phyloP scores from a whole-genome alignment of 2,797 vertebrate genomes.

The Luscinia luscinia region DNA sequence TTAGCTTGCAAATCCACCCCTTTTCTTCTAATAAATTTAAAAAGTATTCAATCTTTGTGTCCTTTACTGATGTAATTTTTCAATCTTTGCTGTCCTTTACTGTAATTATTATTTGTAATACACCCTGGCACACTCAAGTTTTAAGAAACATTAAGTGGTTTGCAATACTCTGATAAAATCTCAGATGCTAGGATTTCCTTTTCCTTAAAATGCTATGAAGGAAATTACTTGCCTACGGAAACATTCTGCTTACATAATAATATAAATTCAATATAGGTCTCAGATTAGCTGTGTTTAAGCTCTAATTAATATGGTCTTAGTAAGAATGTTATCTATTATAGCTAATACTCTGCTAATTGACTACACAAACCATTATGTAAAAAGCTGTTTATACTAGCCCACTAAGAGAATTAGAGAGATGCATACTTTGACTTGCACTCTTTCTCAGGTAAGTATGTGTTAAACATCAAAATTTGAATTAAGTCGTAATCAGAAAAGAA shows the following conservation, averaged over 20 bases:
- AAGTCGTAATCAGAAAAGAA: not conserved
- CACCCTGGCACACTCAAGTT: not conserved
- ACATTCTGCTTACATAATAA: slow-evolving; percentile 30
- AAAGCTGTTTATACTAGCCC: slow-evolving; percentile 56
- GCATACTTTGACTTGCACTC: not conserved
- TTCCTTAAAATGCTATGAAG: not conserved
- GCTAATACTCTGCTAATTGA: slow-evolving; percentile 60
- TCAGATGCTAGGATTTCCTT: not conserved
- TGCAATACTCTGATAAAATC: not conserved
- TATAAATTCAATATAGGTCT: slow-evolving; percentile 46
- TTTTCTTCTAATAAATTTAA: not conserved
- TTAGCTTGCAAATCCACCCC: not conserved
- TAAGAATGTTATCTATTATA: slow-evolving; percentile 56
- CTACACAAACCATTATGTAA: slow-evolving; percentile 60
- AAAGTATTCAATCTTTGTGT: not conserved
- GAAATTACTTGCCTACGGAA: not conserved
- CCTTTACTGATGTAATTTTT: not conserved
- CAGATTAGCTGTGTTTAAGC: slow-evolving; percentile 55
- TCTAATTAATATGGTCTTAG: slow-evolving; percentile 52
- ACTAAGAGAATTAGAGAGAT: slow-evolving; percentile 28
- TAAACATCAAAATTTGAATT: not conserved
- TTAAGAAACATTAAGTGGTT: not conserved
- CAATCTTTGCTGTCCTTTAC: not conserved
- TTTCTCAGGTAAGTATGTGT: slow-evolving; percentile 32
- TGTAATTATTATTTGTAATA: not conserved